Base-by-base conservation (phyloP, 2,797 vertebrate species). In the Macroramphosus scolopax region DNA sequence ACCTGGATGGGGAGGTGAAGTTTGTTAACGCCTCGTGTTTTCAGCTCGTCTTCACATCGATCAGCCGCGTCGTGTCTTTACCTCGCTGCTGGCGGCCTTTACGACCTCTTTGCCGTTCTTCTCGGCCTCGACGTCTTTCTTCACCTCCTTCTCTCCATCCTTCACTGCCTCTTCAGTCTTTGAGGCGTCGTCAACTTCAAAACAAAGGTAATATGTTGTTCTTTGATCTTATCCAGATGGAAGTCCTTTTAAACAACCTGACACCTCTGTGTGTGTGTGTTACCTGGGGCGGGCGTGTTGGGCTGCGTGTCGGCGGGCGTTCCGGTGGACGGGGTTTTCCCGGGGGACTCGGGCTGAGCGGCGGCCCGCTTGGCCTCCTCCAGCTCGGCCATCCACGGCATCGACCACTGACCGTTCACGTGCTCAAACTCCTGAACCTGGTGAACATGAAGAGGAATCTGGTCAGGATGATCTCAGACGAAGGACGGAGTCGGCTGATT, bases 391-490 rank as follows among this genome's bases (percentile, higher is more conserved):
- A 98, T 91, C 86, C 96, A 96, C 11, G 96, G 96, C 94, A 98
- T 95, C 48, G 96, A 98, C 96, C 96, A 98, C 65, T 95, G 94
- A 3, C 96, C 96, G 0, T 98, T 98, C 9, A 98, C 96, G 0
- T 97, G 95, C 68, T 98, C 96, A 48, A 98, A 98, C 72, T 98
- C 96, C 78, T 98, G 96, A n/a, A 98, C 96, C 96, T 98, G 61
- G 1, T n/a, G n/a, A n/a, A n/a, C n/a, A n/a, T n/a, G n/a, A n/a
- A n/a, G n/a, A n/a, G n/a, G n/a, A n/a, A n/a, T n/a, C n/a, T n/a
- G n/a, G n/a, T n/a, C n/a, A n/a, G n/a, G n/a, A n/a, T n/a, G n/a
- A n/a, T n/a, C n/a, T n/a, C n/a, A n/a, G n/a, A n/a, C n/a, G n/a
- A n/a, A n/a, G n/a, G n/a, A n/a, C n/a, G n/a, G n/a, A n/a, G n/a